These are phyloP conservation scores for Lycaena phlaeas DNA, from an alignment of 2,888 invertebrate genomes.

Conservation along the genomic window DNA sequence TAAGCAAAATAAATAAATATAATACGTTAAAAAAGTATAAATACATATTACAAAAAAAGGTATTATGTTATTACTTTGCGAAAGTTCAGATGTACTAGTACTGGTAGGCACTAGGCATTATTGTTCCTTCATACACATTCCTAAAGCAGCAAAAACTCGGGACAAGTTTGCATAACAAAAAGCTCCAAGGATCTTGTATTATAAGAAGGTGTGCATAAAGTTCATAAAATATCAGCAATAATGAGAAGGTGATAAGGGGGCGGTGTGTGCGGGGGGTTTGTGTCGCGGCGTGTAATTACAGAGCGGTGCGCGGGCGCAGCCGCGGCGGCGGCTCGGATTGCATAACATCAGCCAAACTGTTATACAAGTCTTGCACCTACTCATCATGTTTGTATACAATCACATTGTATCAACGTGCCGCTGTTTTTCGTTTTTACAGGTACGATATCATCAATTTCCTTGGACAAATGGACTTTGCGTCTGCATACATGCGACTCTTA, in stretches of 20 bases:
- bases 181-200: conserved; percentile 4
- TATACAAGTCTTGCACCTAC: conserved; percentile 29
- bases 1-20: too few species aligned
- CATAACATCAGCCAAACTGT: conserved; percentile 46
- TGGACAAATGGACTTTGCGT: too few species aligned
- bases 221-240: conserved; percentile 10
- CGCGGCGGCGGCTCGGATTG: conserved; percentile 39
- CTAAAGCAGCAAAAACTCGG: neutral
- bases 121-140: conserved; percentile 1
- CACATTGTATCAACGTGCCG: conserved; percentile 18
- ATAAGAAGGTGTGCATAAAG: neutral
- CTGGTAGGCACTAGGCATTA: too few species aligned
- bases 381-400: conserved; percentile 49
- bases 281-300: conserved; percentile 51
- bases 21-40: too few species aligned
- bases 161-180: neutral
- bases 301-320: conserved; percentile 24
- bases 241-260: conserved; percentile 17
- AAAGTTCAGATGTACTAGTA: too few species aligned
- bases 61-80: too few species aligned
- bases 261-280: conserved; percentile 19
- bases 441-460: neutral
- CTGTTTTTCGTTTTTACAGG: neutral
- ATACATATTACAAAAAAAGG: too few species aligned
- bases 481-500: too few species aligned